Conservation (phyloP, 1,140 invertebrate genomes). For the Drosophila dunni region DNA sequence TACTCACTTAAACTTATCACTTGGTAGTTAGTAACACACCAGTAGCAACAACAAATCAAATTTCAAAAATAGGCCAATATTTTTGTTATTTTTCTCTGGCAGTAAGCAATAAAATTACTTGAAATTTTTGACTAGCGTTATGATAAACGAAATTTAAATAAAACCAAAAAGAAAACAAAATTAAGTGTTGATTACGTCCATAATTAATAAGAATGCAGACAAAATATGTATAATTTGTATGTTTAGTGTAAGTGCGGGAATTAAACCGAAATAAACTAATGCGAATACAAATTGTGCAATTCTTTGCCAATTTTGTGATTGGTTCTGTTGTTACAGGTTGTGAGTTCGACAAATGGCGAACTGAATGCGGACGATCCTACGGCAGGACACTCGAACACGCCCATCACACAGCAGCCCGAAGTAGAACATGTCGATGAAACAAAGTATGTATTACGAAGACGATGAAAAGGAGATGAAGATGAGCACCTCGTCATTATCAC, state of each 20-base stretch:
- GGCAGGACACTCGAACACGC: conserved; percentile 97
- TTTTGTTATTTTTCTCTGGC: conserved; percentile 30
- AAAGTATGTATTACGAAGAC: conserved; percentile 89
- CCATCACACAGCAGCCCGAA: conserved; percentile 95
- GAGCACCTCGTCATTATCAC: too few species aligned
- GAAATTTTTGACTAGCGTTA: conserved; percentile 66
- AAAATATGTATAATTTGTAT: conserved; percentile 54
- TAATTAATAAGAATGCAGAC: conserved; percentile 40
- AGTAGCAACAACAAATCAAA: conserved; percentile 21
- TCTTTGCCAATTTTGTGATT: conserved; percentile 8
- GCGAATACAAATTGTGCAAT: conserved; percentile 22
- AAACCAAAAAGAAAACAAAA: conserved; percentile 4
- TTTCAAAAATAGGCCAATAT: conserved; percentile 21
- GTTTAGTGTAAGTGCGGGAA: conserved; percentile 60
- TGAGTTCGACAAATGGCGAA: conserved; percentile 98
- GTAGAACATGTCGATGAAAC: conserved; percentile 96
- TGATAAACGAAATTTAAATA: neutral
- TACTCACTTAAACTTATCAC: conserved; percentile 10
- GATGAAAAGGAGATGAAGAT: neutral
- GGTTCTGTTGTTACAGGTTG: conserved; percentile 90
- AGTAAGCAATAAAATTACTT: conserved; percentile 6
- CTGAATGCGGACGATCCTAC: conserved; percentile 97
- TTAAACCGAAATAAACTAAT: conserved; percentile 19
- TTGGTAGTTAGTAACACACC: conserved; percentile 27
- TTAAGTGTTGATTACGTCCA: conserved; percentile 43